Base-by-base conservation (phyloP, 1,140 invertebrate species). In the Nephotettix cincticeps region DNA sequence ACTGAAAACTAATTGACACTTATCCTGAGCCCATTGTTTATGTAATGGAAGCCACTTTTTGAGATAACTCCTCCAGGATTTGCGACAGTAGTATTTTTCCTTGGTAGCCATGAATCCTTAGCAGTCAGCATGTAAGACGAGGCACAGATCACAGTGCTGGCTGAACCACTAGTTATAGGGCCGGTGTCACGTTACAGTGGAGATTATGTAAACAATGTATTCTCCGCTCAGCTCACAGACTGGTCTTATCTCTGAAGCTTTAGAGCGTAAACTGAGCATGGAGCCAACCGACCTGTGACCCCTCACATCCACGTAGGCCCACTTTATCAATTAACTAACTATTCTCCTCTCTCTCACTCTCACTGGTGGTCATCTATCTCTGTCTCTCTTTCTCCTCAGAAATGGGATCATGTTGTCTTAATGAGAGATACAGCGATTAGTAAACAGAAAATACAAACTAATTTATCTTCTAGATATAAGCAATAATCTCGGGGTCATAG, bases 281-380 rank as follows among this genome's bases (percentile, higher is more conserved):
- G 32, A 36, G 4, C 14, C 32, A 36, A n/a, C 14, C 4, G 14
- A 4, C 32, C 32, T 14, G 32, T 36, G 14, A 61, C 56, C 27
- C 13, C n/a, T 4, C 11, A 25, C 56, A 13, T n/a, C 25, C 4
- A 25, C 21, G 56, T 13, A 14, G 13, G 25, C 23, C 56, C 56
- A 61, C 56, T 61, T 61, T 61, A 61, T 61, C 56, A 61, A 61
- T 61, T 61, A 61, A 61, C 47, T 11, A 54, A 54, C 47, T 54
- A 11, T 14, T 21, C 23, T 19, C 47, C n/a, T 19, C 56, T 27
- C 4, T 36, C 32, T 36, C 32, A 4, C 32, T 36, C 32, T 6
- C 32, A 36, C 32, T 6, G 32, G 32, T 6, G 32, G 32, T 36
- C 32, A 36, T 6, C 32, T 36, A 36, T 36, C 32, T 4, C 32